A percentile compares a stretch with the other conserved stretches of the same genome.
Conservation (phyloP, 2,797 vertebrate genomes). For the Darevskia nairensis region DNA sequence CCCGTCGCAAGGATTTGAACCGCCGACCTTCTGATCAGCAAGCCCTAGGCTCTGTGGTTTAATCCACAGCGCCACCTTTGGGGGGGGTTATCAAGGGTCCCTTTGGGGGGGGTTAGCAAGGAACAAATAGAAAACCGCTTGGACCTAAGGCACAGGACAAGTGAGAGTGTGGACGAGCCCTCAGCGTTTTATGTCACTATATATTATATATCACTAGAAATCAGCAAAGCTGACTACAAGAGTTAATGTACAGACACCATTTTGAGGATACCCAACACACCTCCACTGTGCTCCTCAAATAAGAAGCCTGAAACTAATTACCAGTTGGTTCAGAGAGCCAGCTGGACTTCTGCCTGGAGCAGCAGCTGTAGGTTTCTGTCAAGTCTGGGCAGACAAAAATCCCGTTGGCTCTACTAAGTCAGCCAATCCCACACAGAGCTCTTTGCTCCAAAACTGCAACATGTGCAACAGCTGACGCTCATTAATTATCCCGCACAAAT, state of each 20-base stretch:
- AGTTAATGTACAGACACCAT: neutral
- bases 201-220: neutral
- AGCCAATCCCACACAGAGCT: slow-evolving; percentile 4
- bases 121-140: neutral
- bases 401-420: neutral
- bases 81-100: no score
- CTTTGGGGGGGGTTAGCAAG: no score
- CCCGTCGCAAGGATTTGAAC: no score
- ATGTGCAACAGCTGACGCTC: slow-evolving; percentile 24
- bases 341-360: neutral
- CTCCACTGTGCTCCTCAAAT: neutral
- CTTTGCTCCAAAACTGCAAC: slow-evolving; percentile 2
- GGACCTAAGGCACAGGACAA: neutral
- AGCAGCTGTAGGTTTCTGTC: slow-evolving; percentile 26
- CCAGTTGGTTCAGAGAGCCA: slow-evolving; percentile 2
- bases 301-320: neutral
- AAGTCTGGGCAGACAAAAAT: neutral
- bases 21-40: no score
- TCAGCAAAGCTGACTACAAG: neutral
- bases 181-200: no score
- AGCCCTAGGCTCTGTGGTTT: no score
- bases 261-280: neutral
- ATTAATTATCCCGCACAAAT: slow-evolving; percentile 13
- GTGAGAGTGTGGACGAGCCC: no score
- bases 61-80: no score